Evolutionary conservation across 2,888 invertebrate genomes (phyloP).

Genomic region (Lasioglossum villosulum): DNA sequence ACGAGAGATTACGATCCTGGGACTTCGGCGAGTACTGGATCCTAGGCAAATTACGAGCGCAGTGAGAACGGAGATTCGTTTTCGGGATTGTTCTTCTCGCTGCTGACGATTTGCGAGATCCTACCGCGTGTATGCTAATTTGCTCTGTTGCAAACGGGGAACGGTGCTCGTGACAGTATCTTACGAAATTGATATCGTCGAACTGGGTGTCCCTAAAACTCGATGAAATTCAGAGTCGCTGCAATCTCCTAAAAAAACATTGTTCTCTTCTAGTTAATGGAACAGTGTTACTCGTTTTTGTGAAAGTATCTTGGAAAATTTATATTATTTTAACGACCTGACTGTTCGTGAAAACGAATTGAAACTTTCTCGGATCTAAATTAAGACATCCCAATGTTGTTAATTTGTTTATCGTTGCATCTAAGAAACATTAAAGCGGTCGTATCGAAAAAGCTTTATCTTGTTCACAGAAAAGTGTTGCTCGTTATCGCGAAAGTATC

Average conservation of each 20-base stretch:
- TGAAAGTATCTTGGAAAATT: not conserved
- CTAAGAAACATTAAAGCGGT: not conserved
- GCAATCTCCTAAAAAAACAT: not conserved
- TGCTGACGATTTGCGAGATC: not conserved
- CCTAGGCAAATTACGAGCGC: constrained; percentile 9
- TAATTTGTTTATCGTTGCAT: not conserved
- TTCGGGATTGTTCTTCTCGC: constrained; percentile 15
- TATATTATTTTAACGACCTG: not conserved
- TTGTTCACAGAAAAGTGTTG: not conserved
- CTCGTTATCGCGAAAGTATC: not conserved
- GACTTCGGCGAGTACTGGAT: not conserved
- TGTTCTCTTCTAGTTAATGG: not conserved
- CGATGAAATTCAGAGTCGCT: not conserved
- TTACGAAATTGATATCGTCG: not conserved
- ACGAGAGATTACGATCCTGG: constrained; percentile 30
- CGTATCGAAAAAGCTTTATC: not conserved
- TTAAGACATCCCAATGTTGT: not conserved
- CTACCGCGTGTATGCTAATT: not conserved
- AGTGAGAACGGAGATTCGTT: constrained; percentile 14
- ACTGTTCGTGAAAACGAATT: not conserved
- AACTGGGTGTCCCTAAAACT: not conserved
- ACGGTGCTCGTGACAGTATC: not conserved
- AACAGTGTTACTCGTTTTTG: not conserved
- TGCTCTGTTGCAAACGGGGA: not conserved
- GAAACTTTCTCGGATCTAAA: not conserved